Base-by-base conservation (phyloP, 2,888 invertebrate species). In the Mythimna vitellina region DNA sequence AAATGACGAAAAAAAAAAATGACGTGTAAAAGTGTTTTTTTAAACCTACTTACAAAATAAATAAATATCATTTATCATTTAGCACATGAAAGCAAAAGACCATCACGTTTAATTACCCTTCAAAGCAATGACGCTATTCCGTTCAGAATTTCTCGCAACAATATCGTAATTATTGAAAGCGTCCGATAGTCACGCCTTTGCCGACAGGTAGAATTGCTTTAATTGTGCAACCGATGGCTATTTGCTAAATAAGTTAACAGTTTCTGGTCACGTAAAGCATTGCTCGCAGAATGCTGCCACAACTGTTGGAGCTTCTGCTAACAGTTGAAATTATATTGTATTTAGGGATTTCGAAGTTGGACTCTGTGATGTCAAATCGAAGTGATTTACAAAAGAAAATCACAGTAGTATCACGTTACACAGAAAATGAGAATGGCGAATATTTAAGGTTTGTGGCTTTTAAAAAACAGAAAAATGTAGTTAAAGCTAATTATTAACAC, bases 151-250 rank as follows among this genome's bases (percentile, higher is more conserved):
- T 51, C 60, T 63, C 32, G 61, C 14, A 70, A 71, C 71, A 80
- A 74, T 83, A 75, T 70, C 81, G 67, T 83, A 79, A 81, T 79
- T 86, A 86, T 73, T 58, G 70, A 65, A 60, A 62, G 67, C 62
- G 46, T 65, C 70, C 67, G 17, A 80, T 74, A 86, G 87, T 82
- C 87, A 85, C 85, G 83, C 63, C 20, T 63, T 75, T 5, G 42
- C 46, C n/a, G 85, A 79, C 84, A 85, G 87, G 81, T 86, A 68
- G 77, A 81, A 87, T 83, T 86, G 79, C 70, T 87, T 77, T 87
- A 85, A 85, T 85, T 85, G 86, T 81, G 61, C 84, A 78, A 57
- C 62, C 65, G 71, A 83, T 75, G 79, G 86, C 69, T 79, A 83
- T 83, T 79, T 65, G 74, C 67, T 76, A 76, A 84, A 71, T 75